Base-by-base conservation (phyloP, 2,797 vertebrate species). In the Cirrhinus molitorella region DNA sequence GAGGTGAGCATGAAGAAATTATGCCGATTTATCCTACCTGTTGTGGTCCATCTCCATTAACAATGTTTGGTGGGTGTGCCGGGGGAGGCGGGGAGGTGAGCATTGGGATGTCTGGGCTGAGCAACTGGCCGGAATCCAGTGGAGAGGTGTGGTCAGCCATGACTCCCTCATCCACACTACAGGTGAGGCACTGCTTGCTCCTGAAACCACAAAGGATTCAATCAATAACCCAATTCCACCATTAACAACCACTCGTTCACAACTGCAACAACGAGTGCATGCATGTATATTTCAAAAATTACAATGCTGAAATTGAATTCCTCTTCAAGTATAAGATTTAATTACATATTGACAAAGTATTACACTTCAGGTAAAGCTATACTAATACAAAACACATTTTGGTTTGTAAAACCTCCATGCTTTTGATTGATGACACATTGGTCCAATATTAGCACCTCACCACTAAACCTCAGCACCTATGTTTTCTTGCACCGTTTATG, bases 61-160 rank as follows among this genome's bases (percentile, higher is more conserved):
- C 97, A 94, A 99, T 97, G 76, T 51, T 86, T 65, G 86, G 71
- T 12, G 83, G 87, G 63, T 82, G 80, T 83, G 95, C 91, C 88
- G 96, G 93, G 89, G 94, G 93, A 23, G 93, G 93, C 47, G 94
- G 94, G 21, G 95, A 94, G 70, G 96, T 94, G 77, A 99, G 94
- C 88, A 98, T 96, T 89, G 96, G 96, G 91, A 97, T 96, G 90
- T 99, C 97, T 90, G 96, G 94, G 94, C 94, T 96, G 93, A 97
- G 95, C 93, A 97, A 95, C 86, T 96, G 97, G 95, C 96, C 93
- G 92, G 96, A 96, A 94, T 99, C 97, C 96, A 98, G 94, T 91
- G 98, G 96, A 0, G 97, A 96, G 92, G 96, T 97, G 94, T 97
- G 97, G 92, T 99, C 97, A 94, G 97, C 97, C 97, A 99, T 99